Evolutionary conservation across 2,888 invertebrate genomes (phyloP), one percentile per base, ranked within the genome.

Genomic region (Cyclophora albipunctata): DNA sequence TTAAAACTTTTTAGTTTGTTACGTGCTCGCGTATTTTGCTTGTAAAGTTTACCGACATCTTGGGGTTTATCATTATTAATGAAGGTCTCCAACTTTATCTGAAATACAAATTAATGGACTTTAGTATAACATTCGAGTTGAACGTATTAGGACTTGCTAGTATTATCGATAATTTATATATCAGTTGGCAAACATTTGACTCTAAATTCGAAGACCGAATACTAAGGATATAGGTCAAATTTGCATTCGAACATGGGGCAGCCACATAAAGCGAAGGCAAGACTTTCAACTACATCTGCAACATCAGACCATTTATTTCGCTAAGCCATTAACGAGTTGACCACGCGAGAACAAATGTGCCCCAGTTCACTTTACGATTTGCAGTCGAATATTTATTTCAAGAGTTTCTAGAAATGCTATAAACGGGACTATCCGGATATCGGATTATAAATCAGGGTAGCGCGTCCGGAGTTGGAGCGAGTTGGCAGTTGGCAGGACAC

Each of bases 371-470:
- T 59, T 53, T 57, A 54, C 53, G 55, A 59, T 50, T 55, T 52
- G 47, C 51, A 54, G 45, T 50, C 57, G 59, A 61, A 59, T 61
- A 59, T 61, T 59, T 61, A 61, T 61, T 54, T 59, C 56, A 58
- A 54, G 54, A 61, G 58, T 59, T 62, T 63, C 59, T 59, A 59
- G 55, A 58, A 57, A 55, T 62, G 57, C 56, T 63, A 63, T 64
- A 67, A 54, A 45, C 52, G 59, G 52, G 54, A 54, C 51, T 54
- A 53, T 63, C 66, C 68, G 75, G 80, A 77, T 74, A 73, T 78
- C 75, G 71, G 69, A 66, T 67, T 70, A 80, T 81, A 81, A 79
- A 80, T 81, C 80, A 77, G 63, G 63, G 54, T 56, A 61, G 59
- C 62, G 68, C 67, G 67, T 75, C 77, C 75, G 75, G 56, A 53